Base-by-base conservation (phyloP, 2,797 vertebrate genomes). In the Oreochromis grahami region DNA sequence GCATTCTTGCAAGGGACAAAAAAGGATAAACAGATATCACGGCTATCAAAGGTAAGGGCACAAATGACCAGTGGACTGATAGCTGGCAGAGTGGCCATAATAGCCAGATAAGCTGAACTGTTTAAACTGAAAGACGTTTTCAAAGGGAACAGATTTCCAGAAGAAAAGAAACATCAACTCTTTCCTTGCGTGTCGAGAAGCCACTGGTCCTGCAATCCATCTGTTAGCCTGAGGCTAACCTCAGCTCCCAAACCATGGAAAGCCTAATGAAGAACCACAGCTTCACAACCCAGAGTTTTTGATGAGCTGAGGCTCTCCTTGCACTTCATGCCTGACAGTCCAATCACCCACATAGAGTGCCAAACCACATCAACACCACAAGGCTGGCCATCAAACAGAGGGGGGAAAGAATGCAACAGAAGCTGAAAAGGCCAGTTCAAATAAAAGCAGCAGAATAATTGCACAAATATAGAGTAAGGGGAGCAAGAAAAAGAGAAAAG, bases 11-110 rank as follows among this genome's bases (percentile, higher is more conserved):
- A 84, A 85, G 60, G 74, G 85, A 80, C 83, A 80, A 88, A 84
- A 80, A 89, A 79, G 94, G 92, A 94, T 93, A 94, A 94, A 93
- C 91, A 79, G 91, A 94, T 94, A 93, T 89, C 68, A 82, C 7
- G 0, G 87, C 53, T 55, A 17, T 89, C 77, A 41, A 53, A 88
- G 83, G 87, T 87, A 84, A 83, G 76, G 34, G 58, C 81, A 86
- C 63, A 82, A 94, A 91, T 87, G 76, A 56, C 79, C 19, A 43
- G 77, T 14, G 48, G 74, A 81, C 76, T 65, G 80, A 90, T 84
- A 29, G 81, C 80, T 74, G 84, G 78, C 68, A 24, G 84, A 89
- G 63, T 43, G 58, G 60, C 58, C 10, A 2, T 78, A 65, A 84
- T 43, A 79, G 21, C 36, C 45, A 78, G 86, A 92, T 88, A 92